Conservation (phyloP, 2,113 vertebrate species). For the Polypterus senegalus region DNA sequence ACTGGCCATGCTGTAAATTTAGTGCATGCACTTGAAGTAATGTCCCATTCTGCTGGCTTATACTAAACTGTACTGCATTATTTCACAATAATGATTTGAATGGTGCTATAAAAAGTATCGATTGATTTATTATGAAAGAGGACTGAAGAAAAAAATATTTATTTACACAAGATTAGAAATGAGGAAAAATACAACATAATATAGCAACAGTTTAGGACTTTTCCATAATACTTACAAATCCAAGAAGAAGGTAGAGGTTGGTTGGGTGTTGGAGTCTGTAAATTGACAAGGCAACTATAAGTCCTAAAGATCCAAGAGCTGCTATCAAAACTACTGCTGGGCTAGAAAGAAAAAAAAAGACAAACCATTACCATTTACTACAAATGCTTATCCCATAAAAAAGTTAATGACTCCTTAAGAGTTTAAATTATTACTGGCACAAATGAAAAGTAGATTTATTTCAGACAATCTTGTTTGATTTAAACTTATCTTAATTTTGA, state of each 20-base stretch:
- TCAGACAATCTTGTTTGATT: too few relatives aligned
- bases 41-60: too few relatives aligned
- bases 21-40: too few relatives aligned
- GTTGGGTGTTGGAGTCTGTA: constrained; percentile 78
- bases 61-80: too few relatives aligned
- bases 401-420: not conserved
- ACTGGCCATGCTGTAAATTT: too few relatives aligned
- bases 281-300: constrained; percentile 65
- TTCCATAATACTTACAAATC: constrained; percentile 68
- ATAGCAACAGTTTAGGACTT: not conserved
- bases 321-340: constrained; percentile 69
- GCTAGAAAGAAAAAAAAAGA: constrained; percentile 41
- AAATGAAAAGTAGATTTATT: too few relatives aligned
- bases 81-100: too few relatives aligned
- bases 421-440: too few relatives aligned
- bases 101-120: too few relatives aligned
- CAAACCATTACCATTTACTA: constrained; percentile 9
- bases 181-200: not conserved
- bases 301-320: constrained; percentile 61
- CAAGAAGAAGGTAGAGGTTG: constrained; percentile 83
- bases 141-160: not conserved
- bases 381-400: constrained; percentile 2
- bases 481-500: too few relatives aligned
- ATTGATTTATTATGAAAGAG: too few relatives aligned
- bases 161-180: not conserved